Percentiles rank a stretch among this genome's conserved stretches.
Evolutionary conservation across 2,888 invertebrate species (phyloP).

Genomic region (Ellobium chinense): DNA sequence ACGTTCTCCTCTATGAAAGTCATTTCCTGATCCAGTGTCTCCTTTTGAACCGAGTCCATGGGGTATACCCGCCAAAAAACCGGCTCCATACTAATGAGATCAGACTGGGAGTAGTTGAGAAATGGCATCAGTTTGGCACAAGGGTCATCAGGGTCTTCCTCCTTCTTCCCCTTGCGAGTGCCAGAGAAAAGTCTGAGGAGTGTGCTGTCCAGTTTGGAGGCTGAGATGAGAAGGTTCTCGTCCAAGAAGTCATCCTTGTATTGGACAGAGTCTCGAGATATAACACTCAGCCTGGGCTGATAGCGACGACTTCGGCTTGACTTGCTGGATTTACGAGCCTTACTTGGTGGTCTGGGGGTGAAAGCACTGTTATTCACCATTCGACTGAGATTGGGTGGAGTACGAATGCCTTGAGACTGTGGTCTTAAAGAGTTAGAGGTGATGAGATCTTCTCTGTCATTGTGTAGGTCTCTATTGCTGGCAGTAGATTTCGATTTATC

Average conservation of each 20-base stretch:
- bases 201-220: conserved; percentile 35
- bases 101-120: conserved; percentile 28
- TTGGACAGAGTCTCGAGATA: neutral
- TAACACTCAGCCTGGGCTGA: neutral
- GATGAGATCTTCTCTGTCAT: no score
- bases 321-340: no score
- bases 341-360: no score
- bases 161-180: neutral
- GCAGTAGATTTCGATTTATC: no score
- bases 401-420: no score
- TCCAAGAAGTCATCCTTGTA: conserved; percentile 27
- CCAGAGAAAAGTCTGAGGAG: conserved; percentile 29
- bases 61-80: conserved; percentile 33
- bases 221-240: conserved; percentile 30
- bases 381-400: no score
- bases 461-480: no score
- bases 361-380: no score
- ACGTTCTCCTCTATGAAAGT: conserved; percentile 27
- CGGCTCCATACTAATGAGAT: conserved; percentile 38
- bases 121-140: conserved; percentile 8
- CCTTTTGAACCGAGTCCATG: conserved; percentile 24
- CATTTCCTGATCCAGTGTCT: conserved; percentile 35
- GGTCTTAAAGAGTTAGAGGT: no score
- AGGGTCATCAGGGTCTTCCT: neutral
- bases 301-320: no score